A percentile compares a stretch with the other conserved stretches of the same genome.
These are phyloP conservation scores for Spisula subtruncata DNA, from an alignment of 2,888 invertebrate species.

Conservation along the genomic window DNA sequence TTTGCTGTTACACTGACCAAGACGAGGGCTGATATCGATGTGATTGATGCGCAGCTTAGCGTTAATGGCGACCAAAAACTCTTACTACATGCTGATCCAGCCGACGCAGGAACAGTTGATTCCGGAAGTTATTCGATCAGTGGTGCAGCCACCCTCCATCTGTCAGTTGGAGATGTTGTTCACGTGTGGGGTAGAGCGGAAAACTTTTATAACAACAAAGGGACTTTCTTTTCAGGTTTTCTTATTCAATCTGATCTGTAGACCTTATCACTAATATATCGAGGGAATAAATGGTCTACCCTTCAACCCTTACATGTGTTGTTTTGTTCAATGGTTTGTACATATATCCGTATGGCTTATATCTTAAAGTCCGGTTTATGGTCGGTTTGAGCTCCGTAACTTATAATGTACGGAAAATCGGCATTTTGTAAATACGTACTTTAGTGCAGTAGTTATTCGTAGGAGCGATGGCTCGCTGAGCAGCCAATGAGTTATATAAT, in stretches of 20 bases:
- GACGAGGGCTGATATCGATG: neutral
- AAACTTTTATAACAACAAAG: neutral
- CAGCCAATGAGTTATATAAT: too few relatives aligned
- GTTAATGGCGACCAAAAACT: neutral
- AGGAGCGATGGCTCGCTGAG: too few relatives aligned
- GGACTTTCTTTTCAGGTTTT: neutral
- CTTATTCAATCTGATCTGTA: neutral
- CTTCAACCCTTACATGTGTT: too few relatives aligned
- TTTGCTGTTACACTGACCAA: constrained; percentile 19
- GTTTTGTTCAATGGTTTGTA: too few relatives aligned
- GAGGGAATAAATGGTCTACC: too few relatives aligned
- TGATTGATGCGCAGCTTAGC: neutral
- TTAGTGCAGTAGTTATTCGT: too few relatives aligned
- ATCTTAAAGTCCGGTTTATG: too few relatives aligned
- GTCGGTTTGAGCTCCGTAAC: too few relatives aligned
- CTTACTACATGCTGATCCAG: neutral
- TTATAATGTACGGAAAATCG: too few relatives aligned
- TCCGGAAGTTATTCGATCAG: constrained; percentile 10
- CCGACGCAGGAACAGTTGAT: neutral
- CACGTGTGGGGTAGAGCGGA: neutral
- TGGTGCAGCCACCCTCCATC: neutral
- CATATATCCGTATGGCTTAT: too few relatives aligned
- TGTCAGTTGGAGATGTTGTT: neutral
- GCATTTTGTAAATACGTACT: too few relatives aligned
- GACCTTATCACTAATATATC: too few relatives aligned